Evolutionary conservation across 2,797 vertebrate genomes (phyloP).

Genomic region (Chrosomus eos): DNA sequence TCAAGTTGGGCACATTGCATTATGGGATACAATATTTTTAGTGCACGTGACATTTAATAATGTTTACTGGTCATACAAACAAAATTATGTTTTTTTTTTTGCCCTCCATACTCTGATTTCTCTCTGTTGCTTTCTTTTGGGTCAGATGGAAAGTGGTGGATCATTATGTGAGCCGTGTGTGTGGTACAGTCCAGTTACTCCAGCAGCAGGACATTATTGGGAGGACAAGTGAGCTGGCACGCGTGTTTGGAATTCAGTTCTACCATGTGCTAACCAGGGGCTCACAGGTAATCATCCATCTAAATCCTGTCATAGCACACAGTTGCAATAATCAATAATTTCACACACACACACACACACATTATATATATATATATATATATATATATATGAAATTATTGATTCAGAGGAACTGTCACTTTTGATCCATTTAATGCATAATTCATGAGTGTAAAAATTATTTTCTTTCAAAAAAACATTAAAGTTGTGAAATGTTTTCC

Average conservation of each 20-base stretch:
- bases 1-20: background rate
- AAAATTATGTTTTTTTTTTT: background rate
- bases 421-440: background rate
- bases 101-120: background rate
- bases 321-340: no score
- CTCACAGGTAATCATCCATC: constrained; percentile 84
- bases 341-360: no score
- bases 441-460: background rate
- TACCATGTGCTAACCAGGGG: constrained; percentile 95
- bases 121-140: constrained; percentile 28
- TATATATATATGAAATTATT: no score
- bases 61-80: background rate
- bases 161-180: constrained; percentile 89
- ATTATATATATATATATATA: no score
- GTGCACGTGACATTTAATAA: background rate
- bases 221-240: constrained; percentile 95
- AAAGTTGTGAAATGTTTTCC: background rate
- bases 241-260: constrained; percentile 98
- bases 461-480: background rate
- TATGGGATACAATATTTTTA: background rate
- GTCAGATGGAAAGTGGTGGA: constrained; percentile 96
- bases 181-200: constrained; percentile 88
- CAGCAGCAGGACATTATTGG: constrained; percentile 92
- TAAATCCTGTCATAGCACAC: background rate
- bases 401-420: background rate